Conservation (phyloP, 1,140 invertebrate species). For the Pantala flavescens region DNA sequence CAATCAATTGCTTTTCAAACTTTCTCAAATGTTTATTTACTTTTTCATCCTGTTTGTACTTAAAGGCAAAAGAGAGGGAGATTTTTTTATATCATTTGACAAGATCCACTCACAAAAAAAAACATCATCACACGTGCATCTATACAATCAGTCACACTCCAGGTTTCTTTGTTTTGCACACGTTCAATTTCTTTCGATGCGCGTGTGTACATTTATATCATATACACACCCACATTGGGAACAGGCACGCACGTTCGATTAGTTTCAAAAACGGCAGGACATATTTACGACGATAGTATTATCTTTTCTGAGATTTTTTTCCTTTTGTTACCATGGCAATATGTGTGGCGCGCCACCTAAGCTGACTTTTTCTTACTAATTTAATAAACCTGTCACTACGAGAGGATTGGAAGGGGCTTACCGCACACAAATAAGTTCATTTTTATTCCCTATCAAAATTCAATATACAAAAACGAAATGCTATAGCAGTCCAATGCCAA, state of each 20-base stretch:
- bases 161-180: neutral
- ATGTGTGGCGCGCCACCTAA: neutral
- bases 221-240: neutral
- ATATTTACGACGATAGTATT: neutral
- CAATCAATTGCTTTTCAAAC: neutral
- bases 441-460: neutral
- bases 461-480: neutral
- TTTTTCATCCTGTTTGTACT: conserved; percentile 7
- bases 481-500: neutral
- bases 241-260: conserved; percentile 1
- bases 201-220: neutral
- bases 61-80: neutral
- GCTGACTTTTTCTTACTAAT: neutral
- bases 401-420: neutral
- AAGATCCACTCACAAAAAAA: neutral
- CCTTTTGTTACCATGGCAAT: neutral
- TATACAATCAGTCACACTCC: neutral
- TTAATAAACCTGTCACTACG: neutral
- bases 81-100: neutral
- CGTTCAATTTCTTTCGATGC: neutral
- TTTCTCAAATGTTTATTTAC: conserved; percentile 5
- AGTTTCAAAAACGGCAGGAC: neutral
- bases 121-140: neutral
- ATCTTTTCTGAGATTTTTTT: neutral
- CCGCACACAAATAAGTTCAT: neutral